Evolutionary conservation across 2,113 vertebrate genomes (phyloP).

Genomic region (Marmota flaviventris): DNA sequence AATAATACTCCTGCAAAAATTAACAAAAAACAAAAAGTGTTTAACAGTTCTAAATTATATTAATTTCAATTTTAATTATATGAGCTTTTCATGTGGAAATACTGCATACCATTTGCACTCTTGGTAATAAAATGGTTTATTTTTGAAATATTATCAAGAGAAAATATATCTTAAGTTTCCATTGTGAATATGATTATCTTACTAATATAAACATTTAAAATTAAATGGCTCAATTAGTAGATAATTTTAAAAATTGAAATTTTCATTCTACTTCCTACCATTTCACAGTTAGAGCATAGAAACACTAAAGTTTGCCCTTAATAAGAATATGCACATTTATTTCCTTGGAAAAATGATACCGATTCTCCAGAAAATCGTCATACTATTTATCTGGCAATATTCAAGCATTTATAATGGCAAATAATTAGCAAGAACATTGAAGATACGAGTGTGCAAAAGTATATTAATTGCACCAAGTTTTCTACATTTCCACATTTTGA

Average conservation of each 20-base stretch:
- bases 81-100: slow-evolving; percentile 51
- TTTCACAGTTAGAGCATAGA: slow-evolving; percentile 73
- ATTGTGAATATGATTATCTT: slow-evolving; percentile 61
- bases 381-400: slow-evolving; percentile 27
- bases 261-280: slow-evolving; percentile 55
- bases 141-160: slow-evolving; percentile 31
- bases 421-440: not conserved
- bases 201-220: slow-evolving; percentile 73
- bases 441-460: not conserved
- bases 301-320: slow-evolving; percentile 20
- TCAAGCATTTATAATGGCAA: slow-evolving; percentile 55
- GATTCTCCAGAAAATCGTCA: slow-evolving; percentile 40
- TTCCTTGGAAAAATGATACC: slow-evolving; percentile 35
- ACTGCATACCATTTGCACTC: slow-evolving; percentile 54
- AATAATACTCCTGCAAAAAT: slow-evolving; percentile 40
- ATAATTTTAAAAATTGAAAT: slow-evolving; percentile 34
- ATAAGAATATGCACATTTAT: slow-evolving; percentile 14
- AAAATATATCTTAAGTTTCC: slow-evolving; percentile 57
- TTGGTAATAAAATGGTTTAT: slow-evolving; percentile 40
- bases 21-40: slow-evolving; percentile 44
- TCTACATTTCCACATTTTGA: slow-evolving; percentile 5
- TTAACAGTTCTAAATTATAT: slow-evolving; percentile 56
- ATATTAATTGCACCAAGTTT: not conserved
- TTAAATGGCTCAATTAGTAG: slow-evolving; percentile 69
- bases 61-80: slow-evolving; percentile 53